These are phyloP conservation scores for Pararge aegeria DNA, from an alignment of 1,140 invertebrate species.

Conservation along the genomic window DNA sequence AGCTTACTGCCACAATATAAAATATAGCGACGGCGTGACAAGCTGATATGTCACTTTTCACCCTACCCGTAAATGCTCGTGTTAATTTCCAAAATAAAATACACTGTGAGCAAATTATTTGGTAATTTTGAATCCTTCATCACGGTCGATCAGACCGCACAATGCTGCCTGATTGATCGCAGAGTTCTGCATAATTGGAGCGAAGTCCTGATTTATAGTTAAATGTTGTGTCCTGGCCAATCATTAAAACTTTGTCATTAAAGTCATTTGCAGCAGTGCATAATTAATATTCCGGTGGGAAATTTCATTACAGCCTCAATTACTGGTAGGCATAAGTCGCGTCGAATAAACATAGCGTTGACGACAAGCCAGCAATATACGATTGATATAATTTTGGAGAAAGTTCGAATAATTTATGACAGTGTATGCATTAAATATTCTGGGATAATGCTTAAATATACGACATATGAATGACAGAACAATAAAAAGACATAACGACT, in stretches of 20 bases:
- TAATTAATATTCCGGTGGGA: conserved; percentile 16
- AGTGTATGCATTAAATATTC: too few species aligned
- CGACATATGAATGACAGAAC: too few species aligned
- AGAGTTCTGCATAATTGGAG: conserved; percentile 19
- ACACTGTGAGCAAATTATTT: conserved; percentile 8
- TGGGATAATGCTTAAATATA: too few species aligned
- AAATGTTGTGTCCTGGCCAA: conserved; percentile 13
- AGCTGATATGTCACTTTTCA: conserved; percentile 19
- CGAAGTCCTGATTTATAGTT: conserved; percentile 28
- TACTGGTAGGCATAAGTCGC: too few species aligned
- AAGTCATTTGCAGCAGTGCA: conserved; percentile 8
- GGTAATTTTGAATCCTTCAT: conserved; percentile 23
- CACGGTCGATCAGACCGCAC: conserved; percentile 17
- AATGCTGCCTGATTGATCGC: conserved; percentile 25
- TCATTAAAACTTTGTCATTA: conserved; percentile 18
- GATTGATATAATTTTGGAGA: too few species aligned
- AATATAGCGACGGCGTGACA: conserved; percentile 8
- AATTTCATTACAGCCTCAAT: background rate
- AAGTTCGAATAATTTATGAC: too few species aligned
- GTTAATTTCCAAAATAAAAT: background rate
- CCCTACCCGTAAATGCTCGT: background rate
- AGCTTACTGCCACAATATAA: conserved; percentile 15
- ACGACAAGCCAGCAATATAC: too few species aligned
- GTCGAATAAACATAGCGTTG: too few species aligned
- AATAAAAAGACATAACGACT: too few species aligned